Evolutionary conservation across 2,888 invertebrate genomes (phyloP).

Genomic region (Oconnorella tubifera): DNA sequence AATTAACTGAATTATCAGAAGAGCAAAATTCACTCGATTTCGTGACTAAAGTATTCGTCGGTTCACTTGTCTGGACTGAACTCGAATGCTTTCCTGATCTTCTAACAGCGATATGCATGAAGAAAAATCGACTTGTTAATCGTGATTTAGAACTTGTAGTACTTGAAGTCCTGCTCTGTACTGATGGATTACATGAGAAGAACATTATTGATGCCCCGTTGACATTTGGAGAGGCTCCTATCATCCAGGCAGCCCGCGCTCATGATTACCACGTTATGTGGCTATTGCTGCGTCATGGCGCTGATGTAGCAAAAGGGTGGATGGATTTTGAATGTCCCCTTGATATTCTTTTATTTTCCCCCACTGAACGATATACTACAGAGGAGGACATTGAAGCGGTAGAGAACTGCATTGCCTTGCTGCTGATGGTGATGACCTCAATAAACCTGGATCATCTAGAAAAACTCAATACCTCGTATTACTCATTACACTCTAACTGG

Average conservation of each 20-base stretch:
- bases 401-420: not conserved
- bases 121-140: not conserved
- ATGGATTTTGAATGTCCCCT: slow-evolving; percentile 4
- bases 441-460: not conserved
- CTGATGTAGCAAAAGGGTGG: slow-evolving; percentile 10
- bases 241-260: slow-evolving; percentile 16
- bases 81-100: not conserved
- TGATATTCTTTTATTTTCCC: slow-evolving; percentile 11
- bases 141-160: slow-evolving; percentile 7
- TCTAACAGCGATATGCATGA: not conserved
- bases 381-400: slow-evolving; percentile 5
- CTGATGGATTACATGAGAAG: slow-evolving; percentile 8
- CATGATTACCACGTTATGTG: slow-evolving; percentile 9
- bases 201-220: not conserved
- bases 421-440: slow-evolving; percentile 7
- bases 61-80: not conserved
- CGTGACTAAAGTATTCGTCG: slow-evolving; percentile 1
- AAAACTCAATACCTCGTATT: not conserved
- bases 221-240: slow-evolving; percentile 11
- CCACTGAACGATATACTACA: not conserved
- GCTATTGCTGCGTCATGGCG: slow-evolving; percentile 11
- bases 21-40: not conserved
- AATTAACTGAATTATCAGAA: too few species aligned
- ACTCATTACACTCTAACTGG: slow-evolving; percentile 12
- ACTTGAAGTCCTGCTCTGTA: slow-evolving; percentile 7